phyloP scores from a whole-genome alignment of 2,797 vertebrate species.

The Odontamblyopus lacepedii region DNA sequence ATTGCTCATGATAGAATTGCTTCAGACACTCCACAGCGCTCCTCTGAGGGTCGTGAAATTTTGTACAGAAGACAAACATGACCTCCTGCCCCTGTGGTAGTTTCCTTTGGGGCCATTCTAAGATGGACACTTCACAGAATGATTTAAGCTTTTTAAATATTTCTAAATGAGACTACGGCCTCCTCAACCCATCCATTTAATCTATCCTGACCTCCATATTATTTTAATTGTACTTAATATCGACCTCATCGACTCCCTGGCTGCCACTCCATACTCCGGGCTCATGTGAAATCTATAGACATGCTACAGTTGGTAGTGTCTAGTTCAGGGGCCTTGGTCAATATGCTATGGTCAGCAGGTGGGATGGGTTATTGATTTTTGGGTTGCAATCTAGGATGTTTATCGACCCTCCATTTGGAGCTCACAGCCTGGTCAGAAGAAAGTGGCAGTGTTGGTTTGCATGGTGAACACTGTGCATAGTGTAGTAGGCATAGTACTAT shows the following conservation, averaged over 20 bases:
- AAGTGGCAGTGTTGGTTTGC: not conserved
- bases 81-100: not conserved
- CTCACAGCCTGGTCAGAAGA: not conserved
- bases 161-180: not conserved
- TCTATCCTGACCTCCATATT: slow-evolving; percentile 8
- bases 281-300: slow-evolving; percentile 17
- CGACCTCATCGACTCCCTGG: not conserved
- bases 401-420: slow-evolving; percentile 9
- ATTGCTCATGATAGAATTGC: not conserved
- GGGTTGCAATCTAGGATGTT: not conserved
- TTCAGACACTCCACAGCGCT: not conserved
- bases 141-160: not conserved
- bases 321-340: not conserved
- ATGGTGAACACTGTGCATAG: not conserved
- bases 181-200: not conserved
- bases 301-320: not conserved
- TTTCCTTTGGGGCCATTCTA: not conserved
- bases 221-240: not conserved
- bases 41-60: not conserved
- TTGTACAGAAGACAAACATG: not conserved
- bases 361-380: slow-evolving; percentile 27
- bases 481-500: not conserved
- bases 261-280: slow-evolving; percentile 16
- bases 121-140: not conserved
- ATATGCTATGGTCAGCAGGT: slow-evolving; percentile 5